Evolutionary conservation across 2,113 vertebrate genomes (phyloP).

Genomic region (Myotis davidii): DNA sequence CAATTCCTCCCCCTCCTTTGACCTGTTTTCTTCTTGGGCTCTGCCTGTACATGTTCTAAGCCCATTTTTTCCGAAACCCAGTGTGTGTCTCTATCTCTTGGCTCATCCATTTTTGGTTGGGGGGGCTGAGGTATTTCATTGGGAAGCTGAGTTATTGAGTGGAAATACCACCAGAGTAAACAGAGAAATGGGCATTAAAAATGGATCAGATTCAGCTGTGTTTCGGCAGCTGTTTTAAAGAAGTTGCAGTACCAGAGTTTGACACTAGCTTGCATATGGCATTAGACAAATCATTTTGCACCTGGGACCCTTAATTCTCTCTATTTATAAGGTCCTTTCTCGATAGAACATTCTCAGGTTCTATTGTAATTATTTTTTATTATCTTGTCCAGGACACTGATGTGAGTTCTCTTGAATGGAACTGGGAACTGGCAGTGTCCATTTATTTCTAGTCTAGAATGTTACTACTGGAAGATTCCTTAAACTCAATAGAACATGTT

Average conservation of each 20-base stretch:
- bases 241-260: not conserved
- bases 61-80: not conserved
- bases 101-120: not conserved
- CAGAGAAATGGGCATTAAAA: fast-evolving
- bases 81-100: not conserved
- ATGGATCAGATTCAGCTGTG: not conserved
- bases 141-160: not conserved
- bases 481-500: not conserved
- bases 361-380: not conserved
- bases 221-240: not conserved
- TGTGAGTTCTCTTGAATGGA: not conserved
- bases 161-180: not conserved
- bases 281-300: not conserved
- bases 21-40: not conserved
- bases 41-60: not conserved
- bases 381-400: not conserved
- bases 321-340: not conserved
- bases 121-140: not conserved
- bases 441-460: not conserved
- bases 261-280: not conserved
- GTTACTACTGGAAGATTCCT: not conserved
- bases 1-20: not conserved
- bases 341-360: not conserved
- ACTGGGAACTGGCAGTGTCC: not conserved
- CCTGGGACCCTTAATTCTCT: not conserved